Conservation (phyloP, 2,888 invertebrate genomes). For the Eledone cirrhosa region DNA sequence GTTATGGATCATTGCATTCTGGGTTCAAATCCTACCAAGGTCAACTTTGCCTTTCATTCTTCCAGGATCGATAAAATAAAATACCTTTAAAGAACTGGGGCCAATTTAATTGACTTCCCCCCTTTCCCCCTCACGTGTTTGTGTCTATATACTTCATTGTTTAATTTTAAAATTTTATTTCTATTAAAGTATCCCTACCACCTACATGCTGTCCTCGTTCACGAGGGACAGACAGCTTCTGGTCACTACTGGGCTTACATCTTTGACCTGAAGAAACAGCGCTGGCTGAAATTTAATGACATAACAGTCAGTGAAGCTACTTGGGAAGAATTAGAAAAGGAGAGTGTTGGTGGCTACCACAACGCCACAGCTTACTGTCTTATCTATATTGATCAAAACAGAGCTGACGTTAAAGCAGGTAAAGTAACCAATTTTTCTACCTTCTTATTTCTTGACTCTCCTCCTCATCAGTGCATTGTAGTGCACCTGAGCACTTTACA, state of each 20-base stretch:
- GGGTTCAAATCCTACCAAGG: no score
- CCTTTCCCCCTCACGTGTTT: no score
- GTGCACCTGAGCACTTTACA: no score
- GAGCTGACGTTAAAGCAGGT: conserved; percentile 37
- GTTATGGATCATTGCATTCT: no score
- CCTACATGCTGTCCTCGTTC: conserved; percentile 69
- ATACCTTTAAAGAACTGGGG: no score
- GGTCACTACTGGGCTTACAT: conserved; percentile 70
- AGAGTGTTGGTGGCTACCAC: conserved; percentile 68
- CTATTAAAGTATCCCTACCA: conserved; percentile 64
- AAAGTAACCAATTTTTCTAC: not conserved
- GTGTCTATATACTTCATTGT: no score
- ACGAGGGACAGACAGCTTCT: conserved; percentile 69
- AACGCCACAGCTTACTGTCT: conserved; percentile 69
- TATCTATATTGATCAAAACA: conserved; percentile 66
- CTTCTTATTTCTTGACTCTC: no score
- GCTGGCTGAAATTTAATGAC: conserved; percentile 69
- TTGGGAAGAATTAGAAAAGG: conserved; percentile 67
- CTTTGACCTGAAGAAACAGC: conserved; percentile 56
- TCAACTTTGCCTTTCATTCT: no score
- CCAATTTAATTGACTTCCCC: no score
- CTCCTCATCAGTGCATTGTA: no score
- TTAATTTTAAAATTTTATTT: no score
- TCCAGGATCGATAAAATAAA: no score
- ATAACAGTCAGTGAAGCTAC: conserved; percentile 67